Conservation (phyloP, 2,113 vertebrate species). For the Lophura nycthemera region DNA sequence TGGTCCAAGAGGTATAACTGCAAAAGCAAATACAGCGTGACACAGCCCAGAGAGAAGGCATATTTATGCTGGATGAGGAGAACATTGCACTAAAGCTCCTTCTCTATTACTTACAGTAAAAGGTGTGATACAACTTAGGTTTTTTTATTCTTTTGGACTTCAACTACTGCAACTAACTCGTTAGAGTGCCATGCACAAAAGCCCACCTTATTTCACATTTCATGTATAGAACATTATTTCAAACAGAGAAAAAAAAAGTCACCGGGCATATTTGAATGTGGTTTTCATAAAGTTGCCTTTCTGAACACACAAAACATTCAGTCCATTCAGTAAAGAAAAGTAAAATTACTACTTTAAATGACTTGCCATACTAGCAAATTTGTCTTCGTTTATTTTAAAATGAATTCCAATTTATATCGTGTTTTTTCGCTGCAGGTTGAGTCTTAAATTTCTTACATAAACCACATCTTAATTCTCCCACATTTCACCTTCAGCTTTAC, state of each 20-base stretch:
- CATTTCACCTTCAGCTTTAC: background rate
- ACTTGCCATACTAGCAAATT: background rate
- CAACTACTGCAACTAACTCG: background rate
- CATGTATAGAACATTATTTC: background rate
- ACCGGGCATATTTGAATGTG: background rate
- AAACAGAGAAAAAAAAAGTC: background rate
- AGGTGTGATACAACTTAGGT: rapidly evolving
- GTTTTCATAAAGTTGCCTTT: background rate
- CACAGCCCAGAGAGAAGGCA: slow-evolving; percentile 21
- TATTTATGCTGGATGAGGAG: background rate
- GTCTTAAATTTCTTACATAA: background rate
- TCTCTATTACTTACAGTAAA: background rate
- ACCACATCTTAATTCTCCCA: background rate
- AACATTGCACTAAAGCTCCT: background rate
- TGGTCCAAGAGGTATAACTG: background rate
- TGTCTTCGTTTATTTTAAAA: background rate
- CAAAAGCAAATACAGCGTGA: background rate
- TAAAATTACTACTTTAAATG: background rate
- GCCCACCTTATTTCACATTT: background rate
- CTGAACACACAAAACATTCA: background rate
- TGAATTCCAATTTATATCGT: background rate
- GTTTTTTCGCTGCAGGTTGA: background rate
- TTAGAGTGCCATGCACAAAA: background rate
- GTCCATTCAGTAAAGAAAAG: background rate
- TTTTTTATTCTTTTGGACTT: background rate